A percentile compares a stretch with the other conserved stretches of the same genome.
Conservation (phyloP, 2,797 vertebrate species). For the Morus bassanus region DNA sequence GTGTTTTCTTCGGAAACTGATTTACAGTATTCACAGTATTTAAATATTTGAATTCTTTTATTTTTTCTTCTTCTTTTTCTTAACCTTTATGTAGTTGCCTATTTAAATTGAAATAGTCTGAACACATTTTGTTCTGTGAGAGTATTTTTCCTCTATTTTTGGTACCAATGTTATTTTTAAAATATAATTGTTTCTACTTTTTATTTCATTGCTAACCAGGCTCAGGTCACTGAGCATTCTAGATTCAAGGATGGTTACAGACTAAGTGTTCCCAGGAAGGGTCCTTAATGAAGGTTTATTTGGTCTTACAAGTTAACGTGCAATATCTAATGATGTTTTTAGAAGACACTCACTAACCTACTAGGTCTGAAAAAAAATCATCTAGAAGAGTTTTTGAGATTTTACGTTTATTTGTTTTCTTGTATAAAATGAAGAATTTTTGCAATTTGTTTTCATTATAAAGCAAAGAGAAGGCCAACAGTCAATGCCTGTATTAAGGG, state of each 20-base stretch:
- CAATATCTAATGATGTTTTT: background rate
- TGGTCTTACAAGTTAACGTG: background rate
- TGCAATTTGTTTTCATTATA: background rate
- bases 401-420: background rate
- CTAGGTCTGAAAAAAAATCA: background rate
- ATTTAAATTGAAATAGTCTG: background rate
- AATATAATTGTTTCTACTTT: background rate
- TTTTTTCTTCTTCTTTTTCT: background rate
- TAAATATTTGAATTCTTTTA: background rate
- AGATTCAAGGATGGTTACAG: background rate
- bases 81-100: background rate
- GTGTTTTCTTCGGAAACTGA: background rate
- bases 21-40: background rate
- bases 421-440: background rate
- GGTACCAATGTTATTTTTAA: background rate
- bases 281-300: background rate
- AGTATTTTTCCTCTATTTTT: background rate
- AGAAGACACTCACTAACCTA: background rate
- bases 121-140: background rate
- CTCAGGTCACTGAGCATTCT: background rate
- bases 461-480: background rate
- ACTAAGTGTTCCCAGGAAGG: background rate
- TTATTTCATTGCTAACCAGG: background rate
- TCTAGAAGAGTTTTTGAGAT: background rate
- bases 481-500: background rate